Conservation (phyloP, 2,888 invertebrate species). For the Eilema sororculum region DNA sequence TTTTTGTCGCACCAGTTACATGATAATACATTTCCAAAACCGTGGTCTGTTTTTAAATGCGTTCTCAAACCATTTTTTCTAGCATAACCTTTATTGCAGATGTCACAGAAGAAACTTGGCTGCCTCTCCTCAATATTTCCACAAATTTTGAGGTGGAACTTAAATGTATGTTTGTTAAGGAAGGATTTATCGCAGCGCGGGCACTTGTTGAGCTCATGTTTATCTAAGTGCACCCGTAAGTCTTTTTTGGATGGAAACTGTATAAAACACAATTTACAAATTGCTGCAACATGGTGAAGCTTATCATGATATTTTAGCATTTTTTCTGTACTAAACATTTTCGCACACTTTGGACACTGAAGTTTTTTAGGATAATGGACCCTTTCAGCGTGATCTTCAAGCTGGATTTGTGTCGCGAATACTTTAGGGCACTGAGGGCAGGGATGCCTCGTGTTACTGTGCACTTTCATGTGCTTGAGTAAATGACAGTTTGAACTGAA, state of each 20-base stretch:
- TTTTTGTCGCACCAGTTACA: constrained; percentile 77
- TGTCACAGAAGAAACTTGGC: constrained; percentile 70
- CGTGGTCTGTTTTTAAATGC: constrained; percentile 72
- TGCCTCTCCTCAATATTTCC: constrained; percentile 54
- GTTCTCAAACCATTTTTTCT: constrained; percentile 68
- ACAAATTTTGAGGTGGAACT: constrained; percentile 67
- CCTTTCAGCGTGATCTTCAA: constrained; percentile 67
- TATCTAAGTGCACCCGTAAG: constrained; percentile 67
- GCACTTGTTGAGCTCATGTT: constrained; percentile 69
- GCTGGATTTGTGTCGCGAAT: constrained; percentile 57
- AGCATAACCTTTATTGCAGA: constrained; percentile 71
- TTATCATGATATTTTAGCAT: constrained; percentile 67
- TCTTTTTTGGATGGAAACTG: constrained; percentile 69
- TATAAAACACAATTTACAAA: constrained; percentile 70
- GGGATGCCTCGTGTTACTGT: constrained; percentile 56
- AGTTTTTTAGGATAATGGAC: constrained; percentile 71
- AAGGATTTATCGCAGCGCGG: constrained; percentile 66
- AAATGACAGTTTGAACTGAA: constrained; percentile 57
- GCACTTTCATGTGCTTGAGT: constrained; percentile 63
- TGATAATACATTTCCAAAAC: constrained; percentile 66
- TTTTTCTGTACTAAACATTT: constrained; percentile 70
- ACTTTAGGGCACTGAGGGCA: constrained; percentile 70
- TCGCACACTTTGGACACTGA: constrained; percentile 67
- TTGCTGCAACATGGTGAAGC: constrained; percentile 62
- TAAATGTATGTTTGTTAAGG: constrained; percentile 64